A percentile compares a stretch with the other conserved stretches of the same genome.
phyloP scores from a whole-genome alignment of 2,113 vertebrate genomes.

The Mungos mungo region DNA sequence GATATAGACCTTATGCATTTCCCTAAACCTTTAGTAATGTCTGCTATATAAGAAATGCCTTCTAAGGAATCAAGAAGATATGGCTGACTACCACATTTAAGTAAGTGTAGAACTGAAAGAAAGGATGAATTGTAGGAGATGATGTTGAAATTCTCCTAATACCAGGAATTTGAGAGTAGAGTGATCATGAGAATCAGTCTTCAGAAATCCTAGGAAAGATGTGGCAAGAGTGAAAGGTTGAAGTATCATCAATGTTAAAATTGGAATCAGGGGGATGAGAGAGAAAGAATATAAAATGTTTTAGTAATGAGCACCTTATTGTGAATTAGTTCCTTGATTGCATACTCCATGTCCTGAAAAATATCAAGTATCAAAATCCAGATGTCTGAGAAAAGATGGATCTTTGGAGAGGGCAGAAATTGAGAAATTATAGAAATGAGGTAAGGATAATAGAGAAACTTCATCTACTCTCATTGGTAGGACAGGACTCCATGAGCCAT shows the following conservation, averaged over 20 bases:
- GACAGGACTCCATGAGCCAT: not conserved
- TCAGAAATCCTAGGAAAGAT: not conserved
- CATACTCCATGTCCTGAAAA: not conserved
- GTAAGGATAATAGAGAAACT: not conserved
- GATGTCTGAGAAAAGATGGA: not conserved
- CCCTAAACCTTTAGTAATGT: not conserved
- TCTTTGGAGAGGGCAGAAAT: not conserved
- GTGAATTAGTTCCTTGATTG: not conserved
- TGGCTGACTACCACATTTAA: not conserved
- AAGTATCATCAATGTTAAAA: not conserved
- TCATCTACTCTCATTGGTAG: not conserved
- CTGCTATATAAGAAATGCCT: not conserved
- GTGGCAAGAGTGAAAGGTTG: not conserved
- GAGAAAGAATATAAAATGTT: not conserved
- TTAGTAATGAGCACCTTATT: not conserved
- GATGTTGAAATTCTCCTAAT: not conserved
- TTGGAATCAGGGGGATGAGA: not conserved
- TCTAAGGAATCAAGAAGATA: not conserved
- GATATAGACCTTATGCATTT: not conserved
- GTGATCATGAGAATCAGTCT: not conserved
- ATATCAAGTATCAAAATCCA: not conserved
- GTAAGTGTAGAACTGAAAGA: not conserved
- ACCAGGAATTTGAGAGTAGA: not conserved
- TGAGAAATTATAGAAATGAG: not conserved
- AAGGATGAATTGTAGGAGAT: not conserved